Conservation (phyloP, 2,113 vertebrate species). For the Patagioenas fasciata region DNA sequence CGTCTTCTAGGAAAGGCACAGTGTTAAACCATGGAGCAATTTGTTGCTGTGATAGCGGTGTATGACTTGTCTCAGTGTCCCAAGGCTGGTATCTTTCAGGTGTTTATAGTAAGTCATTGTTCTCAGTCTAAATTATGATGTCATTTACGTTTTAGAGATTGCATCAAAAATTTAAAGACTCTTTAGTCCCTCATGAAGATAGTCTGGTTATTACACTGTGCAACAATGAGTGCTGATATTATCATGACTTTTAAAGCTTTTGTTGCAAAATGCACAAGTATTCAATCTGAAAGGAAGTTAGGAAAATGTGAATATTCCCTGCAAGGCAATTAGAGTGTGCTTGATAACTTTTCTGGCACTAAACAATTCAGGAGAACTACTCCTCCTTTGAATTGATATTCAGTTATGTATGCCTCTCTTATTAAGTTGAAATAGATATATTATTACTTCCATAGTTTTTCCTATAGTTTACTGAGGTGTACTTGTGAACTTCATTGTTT, state of each 20-base stretch:
- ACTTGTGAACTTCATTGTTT: not conserved
- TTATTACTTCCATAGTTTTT: not conserved
- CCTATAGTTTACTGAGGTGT: not conserved
- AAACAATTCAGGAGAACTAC: not conserved
- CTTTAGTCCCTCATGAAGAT: not conserved
- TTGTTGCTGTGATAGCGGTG: not conserved
- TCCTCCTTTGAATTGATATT: not conserved
- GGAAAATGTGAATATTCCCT: not conserved
- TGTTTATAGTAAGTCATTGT: not conserved
- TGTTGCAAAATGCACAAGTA: not conserved
- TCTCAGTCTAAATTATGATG: not conserved
- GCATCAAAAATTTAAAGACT: not conserved
- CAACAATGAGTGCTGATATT: not conserved
- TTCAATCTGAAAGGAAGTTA: not conserved
- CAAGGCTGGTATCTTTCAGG: fast-evolving
- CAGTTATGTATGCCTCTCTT: not conserved
- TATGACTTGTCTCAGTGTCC: not conserved
- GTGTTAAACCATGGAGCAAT: not conserved
- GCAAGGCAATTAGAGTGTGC: fast-evolving
- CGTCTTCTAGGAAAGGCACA: not conserved
- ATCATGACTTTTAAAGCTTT: not conserved
- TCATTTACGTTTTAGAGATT: not conserved
- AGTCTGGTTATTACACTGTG: not conserved
- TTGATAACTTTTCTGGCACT: not conserved
- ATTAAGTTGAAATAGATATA: not conserved